Evolutionary conservation across 2,888 invertebrate genomes (phyloP), one percentile per base, ranked within the genome.

Genomic region (Campopleginae sp.): DNA sequence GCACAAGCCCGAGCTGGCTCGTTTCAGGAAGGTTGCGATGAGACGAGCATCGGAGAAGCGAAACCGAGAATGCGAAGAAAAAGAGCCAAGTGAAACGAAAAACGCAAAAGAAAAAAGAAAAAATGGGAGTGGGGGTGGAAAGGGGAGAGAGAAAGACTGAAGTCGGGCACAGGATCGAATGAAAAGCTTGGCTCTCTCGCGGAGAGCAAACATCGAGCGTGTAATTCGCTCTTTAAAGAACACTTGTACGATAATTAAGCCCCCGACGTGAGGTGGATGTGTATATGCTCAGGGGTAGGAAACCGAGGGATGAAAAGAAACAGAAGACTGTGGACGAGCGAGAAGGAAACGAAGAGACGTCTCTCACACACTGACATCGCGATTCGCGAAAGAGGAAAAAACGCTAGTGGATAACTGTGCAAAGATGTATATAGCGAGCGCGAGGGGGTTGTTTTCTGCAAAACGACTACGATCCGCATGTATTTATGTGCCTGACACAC

Each of bases 191-290:
- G 54, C 78, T 90, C 90, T 84, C 44, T 80, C 83, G 74, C 80
- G 79, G 74, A 81, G 84, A 89, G 91, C 89, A 92, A 93, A 93
- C 92, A 93, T 93, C 91, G 92, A 92, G 92, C 92, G 92, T 92
- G 92, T 93, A 93, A 93, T 93, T 93, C 91, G 92, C 93, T 93
- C 93, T 93, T 93, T 93, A 93, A 92, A 93, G 92, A 93, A 93
- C 92, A 92, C 92, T 92, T 91, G 92, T 90, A 90, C 92, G 91
- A 91, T 92, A 92, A 92, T 92, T 92, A 92, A 91, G 90, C 91
- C 38, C 75, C 80, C 87, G 89, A 88, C 88, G 86, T 88, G 88
- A 89, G 88, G 88, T 80, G 65, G 77, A 84, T 78, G 80, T 70
- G 82, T 61, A 80, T 54, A 75, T 54, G 71, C 31, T 72, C 54